phyloP scores from a whole-genome alignment of 2,113 vertebrate species.

The Baryphthengus martii region DNA sequence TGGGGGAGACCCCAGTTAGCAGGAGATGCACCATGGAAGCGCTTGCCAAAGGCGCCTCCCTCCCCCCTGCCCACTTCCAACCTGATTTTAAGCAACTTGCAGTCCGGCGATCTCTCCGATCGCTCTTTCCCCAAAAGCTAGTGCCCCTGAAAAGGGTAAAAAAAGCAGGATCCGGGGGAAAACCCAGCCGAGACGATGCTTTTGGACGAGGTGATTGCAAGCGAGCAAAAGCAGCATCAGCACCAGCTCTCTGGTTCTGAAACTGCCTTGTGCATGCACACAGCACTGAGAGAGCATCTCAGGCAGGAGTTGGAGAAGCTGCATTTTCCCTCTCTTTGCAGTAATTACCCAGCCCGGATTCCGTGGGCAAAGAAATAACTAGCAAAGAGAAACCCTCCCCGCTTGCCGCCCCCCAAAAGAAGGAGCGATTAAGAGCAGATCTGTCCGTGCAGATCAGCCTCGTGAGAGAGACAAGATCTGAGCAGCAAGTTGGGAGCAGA shows the following conservation, averaged over 20 bases:
- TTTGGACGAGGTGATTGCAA: constrained; percentile 61
- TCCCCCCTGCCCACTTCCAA: constrained; percentile 66
- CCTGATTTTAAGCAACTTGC: constrained; percentile 65
- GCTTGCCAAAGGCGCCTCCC: constrained; percentile 64
- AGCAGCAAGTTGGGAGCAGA: constrained; percentile 61
- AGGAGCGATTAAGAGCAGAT: background rate
- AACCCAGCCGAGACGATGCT: constrained; percentile 56
- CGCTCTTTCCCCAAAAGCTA: constrained; percentile 59
- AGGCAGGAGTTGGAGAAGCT: constrained; percentile 54
- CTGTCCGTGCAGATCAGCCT: constrained; percentile 50
- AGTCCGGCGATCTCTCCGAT: background rate
- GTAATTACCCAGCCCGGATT: constrained; percentile 62
- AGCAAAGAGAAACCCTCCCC: constrained; percentile 45
- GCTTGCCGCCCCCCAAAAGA: constrained; percentile 10
- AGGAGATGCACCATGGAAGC: constrained; percentile 64
- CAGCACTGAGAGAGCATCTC: constrained; percentile 62
- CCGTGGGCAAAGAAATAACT: constrained; percentile 59
- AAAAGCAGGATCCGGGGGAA: constrained; percentile 48
- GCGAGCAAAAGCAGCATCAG: constrained; percentile 65
- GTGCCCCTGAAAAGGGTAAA: constrained; percentile 43
- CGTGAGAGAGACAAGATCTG: constrained; percentile 43
- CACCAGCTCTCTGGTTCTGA: constrained; percentile 60
- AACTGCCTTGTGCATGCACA: constrained; percentile 66
- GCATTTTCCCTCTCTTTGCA: constrained; percentile 54
- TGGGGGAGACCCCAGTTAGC: constrained; percentile 65